These are phyloP conservation scores for Vombatus ursinus DNA, from an alignment of 2,113 vertebrate species.

Conservation along the genomic window DNA sequence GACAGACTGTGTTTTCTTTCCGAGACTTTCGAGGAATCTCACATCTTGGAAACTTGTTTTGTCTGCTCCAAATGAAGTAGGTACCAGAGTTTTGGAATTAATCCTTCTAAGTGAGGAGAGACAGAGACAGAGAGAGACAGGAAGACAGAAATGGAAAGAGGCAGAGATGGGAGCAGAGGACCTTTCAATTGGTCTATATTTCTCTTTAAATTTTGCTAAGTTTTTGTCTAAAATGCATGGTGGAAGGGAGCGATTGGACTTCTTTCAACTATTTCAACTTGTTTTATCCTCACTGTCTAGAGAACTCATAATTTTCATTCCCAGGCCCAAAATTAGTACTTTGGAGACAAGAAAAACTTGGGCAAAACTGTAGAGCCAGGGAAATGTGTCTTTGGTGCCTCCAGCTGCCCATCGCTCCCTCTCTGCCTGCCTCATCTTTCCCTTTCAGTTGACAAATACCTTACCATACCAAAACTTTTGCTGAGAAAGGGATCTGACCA, in stretches of 20 bases:
- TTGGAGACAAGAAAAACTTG: not conserved
- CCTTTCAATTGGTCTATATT: not conserved
- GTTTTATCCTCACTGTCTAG: not conserved
- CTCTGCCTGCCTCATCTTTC: not conserved
- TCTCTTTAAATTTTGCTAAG: not conserved
- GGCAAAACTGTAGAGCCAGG: not conserved
- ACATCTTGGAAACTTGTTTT: constrained; percentile 50
- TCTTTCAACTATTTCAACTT: constrained; percentile 4
- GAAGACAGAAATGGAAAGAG: not conserved
- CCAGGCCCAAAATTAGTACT: not conserved
- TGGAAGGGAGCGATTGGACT: not conserved
- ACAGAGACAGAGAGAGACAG: not conserved
- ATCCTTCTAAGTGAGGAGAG: constrained; percentile 15
- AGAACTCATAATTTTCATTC: constrained; percentile 7
- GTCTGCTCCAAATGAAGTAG: constrained; percentile 31
- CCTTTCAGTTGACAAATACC: not conserved
- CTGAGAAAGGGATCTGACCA: not conserved
- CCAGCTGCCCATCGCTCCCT: constrained; percentile 23
- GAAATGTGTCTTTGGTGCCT: constrained; percentile 15
- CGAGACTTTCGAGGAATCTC: not conserved
- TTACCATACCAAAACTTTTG: not conserved
- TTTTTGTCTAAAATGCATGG: constrained; percentile 36
- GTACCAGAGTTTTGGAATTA: constrained; percentile 1
- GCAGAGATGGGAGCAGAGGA: not conserved
- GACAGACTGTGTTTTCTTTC: constrained; percentile 25